phyloP scores from a whole-genome alignment of 1,140 invertebrate genomes.

The Drosophila persimilis region DNA sequence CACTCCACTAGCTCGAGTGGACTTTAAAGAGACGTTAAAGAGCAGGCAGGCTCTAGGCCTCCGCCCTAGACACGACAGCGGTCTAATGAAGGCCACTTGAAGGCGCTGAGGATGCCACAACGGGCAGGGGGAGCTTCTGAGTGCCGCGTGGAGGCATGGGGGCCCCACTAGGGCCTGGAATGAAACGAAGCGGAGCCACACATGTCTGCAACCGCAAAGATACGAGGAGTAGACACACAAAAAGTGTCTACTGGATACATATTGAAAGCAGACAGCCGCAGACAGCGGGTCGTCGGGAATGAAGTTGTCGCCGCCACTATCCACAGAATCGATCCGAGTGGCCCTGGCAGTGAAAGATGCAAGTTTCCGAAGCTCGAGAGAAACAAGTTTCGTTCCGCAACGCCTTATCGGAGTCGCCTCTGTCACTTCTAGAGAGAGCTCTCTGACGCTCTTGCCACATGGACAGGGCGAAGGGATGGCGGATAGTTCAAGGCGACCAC shows the following conservation, averaged over 20 bases:
- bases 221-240: constrained; percentile 9
- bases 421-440: constrained; percentile 12
- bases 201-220: constrained; percentile 26
- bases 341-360: constrained; percentile 69
- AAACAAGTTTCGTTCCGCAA: constrained; percentile 49
- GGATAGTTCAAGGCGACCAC: constrained; percentile 42
- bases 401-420: constrained; percentile 40
- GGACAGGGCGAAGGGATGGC: constrained; percentile 4
- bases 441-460: constrained; percentile 20
- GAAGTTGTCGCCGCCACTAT: constrained; percentile 66
- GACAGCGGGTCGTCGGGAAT: constrained; percentile 44
- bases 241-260: constrained; percentile 37
- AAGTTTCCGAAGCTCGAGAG: constrained; percentile 28
- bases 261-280: constrained; percentile 10
- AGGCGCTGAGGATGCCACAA: constrained; percentile 32
- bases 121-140: constrained; percentile 36
- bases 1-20: constrained; percentile 27
- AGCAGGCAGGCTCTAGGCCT: background rate
- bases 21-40: constrained; percentile 39
- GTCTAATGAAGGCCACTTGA: constrained; percentile 76
- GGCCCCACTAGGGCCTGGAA: constrained; percentile 32
- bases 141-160: constrained; percentile 10
- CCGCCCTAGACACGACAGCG: constrained; percentile 48
- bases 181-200: constrained; percentile 17
- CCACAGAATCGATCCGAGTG: constrained; percentile 53